Evolutionary conservation across 2,797 vertebrate species (phyloP).

Genomic region (Sylvia borin): DNA sequence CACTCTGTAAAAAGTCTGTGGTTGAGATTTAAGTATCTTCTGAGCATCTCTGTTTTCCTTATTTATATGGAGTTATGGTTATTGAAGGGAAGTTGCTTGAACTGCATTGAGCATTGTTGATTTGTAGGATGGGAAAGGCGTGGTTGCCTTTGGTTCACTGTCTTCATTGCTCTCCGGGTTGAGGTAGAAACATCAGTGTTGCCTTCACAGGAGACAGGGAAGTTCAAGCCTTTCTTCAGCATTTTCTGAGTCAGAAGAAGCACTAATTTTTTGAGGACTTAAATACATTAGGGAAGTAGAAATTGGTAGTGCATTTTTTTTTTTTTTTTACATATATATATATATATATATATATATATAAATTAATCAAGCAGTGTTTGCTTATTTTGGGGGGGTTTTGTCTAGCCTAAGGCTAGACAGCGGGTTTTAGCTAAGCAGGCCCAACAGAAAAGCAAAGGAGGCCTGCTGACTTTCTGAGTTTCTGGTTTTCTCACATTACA

Average conservation of each 20-base stretch:
- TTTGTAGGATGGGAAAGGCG: not conserved
- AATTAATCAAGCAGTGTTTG: not conserved
- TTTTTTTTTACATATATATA: no score
- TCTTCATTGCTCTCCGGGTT: not conserved
- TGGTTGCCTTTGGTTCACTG: not conserved
- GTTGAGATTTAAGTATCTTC: not conserved
- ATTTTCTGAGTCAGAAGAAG: not conserved
- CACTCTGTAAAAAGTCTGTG: not conserved
- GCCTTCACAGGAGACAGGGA: not conserved
- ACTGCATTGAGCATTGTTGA: not conserved
- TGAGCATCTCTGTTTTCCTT: not conserved
- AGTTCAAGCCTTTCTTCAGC: not conserved
- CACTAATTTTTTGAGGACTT: not conserved
- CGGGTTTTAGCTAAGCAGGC: not conserved
- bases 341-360: not conserved
- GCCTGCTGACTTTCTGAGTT: not conserved
- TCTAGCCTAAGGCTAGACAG: not conserved
- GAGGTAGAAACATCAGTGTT: not conserved
- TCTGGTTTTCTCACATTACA: not conserved
- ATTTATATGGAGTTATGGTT: not conserved
- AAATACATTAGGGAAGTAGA: not conserved
- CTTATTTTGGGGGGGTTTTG: not conserved
- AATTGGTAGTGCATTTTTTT: not conserved
- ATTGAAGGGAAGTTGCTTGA: not conserved
- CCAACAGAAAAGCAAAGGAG: not conserved